Evolutionary conservation across 2,888 invertebrate species (phyloP), one percentile per base, ranked within the genome.

Genomic region (Drosophila ezoana): DNA sequence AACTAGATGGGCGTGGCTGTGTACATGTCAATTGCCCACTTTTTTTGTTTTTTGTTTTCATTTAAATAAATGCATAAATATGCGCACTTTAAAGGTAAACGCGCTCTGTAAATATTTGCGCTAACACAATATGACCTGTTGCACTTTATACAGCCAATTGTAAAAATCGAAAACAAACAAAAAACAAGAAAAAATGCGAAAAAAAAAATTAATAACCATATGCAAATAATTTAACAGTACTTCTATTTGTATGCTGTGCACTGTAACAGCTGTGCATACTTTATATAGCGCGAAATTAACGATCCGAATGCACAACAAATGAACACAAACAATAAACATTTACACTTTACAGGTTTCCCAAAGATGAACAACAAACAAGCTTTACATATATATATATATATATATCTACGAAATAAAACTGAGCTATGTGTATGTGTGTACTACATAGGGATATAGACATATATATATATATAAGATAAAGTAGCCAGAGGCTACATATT

Each of bases 61-160:
- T 59, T 48, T 44, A 57, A 59, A 61, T 37, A 49, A 14, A 32
- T 37, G n/a, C 32, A 28, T 43, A 60, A 28, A 43, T 44, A 52
- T 37, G 45, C 35, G 41, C 28, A 58, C 32, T 47, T 62, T 44
- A 59, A 58, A 72, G 82, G 79, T 82, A 66, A 87, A 87, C 54
- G 89, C 72, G 89, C 87, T 63, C 51, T 60, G 82, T 76, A 69
- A 81, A 89, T 85, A 85, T 89, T 87, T 89, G 78, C 76, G 67
- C 64, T 54, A 58, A 56, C 69, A 56, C 54, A 72, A 68, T 53
- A 78, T 89, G 73, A 86, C 87, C 89, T 87, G 81, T 84, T 88
- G 87, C 84, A 86, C 89, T 86, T 78, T 81, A 54, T 76, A 69
- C 59, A 79, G 72, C 64, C 49, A 44, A 54, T 59, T 60, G 56